Evolutionary conservation across 1,140 invertebrate genomes (phyloP).

Genomic region (Copidosoma floridanum): DNA sequence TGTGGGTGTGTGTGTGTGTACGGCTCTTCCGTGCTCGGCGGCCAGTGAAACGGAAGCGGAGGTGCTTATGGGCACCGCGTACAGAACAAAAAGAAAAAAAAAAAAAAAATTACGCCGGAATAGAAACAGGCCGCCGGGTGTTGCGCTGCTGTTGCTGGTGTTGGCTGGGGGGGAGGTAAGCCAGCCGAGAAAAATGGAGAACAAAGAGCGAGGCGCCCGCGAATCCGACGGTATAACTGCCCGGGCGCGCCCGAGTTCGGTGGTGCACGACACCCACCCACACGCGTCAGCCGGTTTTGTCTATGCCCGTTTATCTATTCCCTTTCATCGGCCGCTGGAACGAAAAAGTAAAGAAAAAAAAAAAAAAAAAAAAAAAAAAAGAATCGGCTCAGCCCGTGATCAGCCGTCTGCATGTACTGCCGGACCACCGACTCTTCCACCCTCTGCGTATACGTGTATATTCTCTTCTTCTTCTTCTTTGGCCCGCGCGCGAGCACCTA

Average conservation of each 20-base stretch:
- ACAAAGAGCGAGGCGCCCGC: slow-evolving; percentile 21
- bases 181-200: slow-evolving; percentile 27
- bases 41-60: slow-evolving; percentile 39
- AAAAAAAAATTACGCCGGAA: slow-evolving; percentile 26
- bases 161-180: slow-evolving; percentile 14
- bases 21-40: slow-evolving; percentile 20
- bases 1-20: background rate
- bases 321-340: slow-evolving; percentile 14
- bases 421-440: background rate
- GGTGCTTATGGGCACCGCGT: slow-evolving; percentile 19
- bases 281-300: background rate
- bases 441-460: background rate
- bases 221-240: background rate
- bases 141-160: background rate
- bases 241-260: slow-evolving; percentile 11
- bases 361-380: background rate
- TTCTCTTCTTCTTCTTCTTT: background rate
- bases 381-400: slow-evolving; percentile 4
- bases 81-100: no score
- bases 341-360: background rate
- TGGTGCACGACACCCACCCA: slow-evolving; percentile 12
- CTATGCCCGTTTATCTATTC: slow-evolving; percentile 28
- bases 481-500: background rate
- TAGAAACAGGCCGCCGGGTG: slow-evolving; percentile 4
- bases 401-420: background rate